Conservation (phyloP, 2,113 vertebrate species). For the Eurypyga helias region DNA sequence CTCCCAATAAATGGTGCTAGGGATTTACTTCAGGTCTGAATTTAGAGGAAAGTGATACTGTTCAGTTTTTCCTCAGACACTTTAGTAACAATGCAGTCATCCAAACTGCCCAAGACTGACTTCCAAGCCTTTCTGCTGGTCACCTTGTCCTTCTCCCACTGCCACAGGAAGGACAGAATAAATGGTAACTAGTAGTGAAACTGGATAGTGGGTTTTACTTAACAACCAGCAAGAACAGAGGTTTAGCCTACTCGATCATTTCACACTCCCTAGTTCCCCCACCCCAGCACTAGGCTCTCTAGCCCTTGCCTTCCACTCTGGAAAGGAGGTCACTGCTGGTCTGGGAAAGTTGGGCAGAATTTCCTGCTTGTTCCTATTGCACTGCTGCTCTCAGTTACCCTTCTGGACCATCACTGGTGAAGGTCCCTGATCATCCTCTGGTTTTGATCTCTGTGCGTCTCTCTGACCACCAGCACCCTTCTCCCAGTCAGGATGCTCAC, state of each 20-base stretch:
- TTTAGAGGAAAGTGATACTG: background rate
- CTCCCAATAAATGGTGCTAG: background rate
- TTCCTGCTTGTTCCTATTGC: background rate
- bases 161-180: background rate
- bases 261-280: accelerated
- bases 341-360: background rate
- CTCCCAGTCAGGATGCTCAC: background rate
- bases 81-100: background rate
- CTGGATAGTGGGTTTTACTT: background rate
- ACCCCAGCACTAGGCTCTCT: accelerated
- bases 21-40: background rate
- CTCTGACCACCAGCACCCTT: background rate
- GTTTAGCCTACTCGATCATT: background rate
- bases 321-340: background rate
- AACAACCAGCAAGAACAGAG: background rate
- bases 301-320: background rate
- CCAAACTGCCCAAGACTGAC: background rate
- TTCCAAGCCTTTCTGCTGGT: background rate
- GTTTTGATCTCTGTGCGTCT: background rate
- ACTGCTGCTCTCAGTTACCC: background rate
- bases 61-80: background rate
- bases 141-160: background rate
- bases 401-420: background rate
- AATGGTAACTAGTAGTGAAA: background rate
- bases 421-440: background rate